Conservation (phyloP, 2,113 vertebrate genomes). For the Melanotaenia duboulayi region DNA sequence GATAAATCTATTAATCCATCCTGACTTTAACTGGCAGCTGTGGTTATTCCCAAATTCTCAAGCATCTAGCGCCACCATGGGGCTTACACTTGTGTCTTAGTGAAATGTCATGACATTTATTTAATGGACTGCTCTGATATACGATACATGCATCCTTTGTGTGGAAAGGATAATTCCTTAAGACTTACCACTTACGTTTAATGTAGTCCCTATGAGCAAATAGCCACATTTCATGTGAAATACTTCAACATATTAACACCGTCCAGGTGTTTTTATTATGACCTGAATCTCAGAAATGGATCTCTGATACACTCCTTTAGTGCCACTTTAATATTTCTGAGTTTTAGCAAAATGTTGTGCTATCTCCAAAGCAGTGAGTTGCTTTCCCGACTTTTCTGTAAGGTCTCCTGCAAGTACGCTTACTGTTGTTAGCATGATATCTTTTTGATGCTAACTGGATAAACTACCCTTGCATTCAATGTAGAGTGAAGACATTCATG, state of each 20-base stretch:
- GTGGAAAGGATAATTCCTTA: neutral
- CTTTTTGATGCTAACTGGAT: too few species aligned
- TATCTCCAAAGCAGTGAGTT: too few species aligned
- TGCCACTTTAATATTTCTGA: too few species aligned
- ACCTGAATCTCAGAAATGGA: too few species aligned
- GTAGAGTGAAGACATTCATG: too few species aligned
- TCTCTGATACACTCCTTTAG: too few species aligned
- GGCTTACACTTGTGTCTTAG: neutral
- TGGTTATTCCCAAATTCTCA: constrained; percentile 6
- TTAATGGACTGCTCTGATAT: neutral
- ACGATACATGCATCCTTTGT: neutral
- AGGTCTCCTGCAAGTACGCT: too few species aligned
- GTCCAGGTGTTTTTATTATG: neutral
- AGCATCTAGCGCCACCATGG: neutral
- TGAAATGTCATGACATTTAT: constrained; percentile 29
- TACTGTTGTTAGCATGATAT: too few species aligned
- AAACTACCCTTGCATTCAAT: too few species aligned
- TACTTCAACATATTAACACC: too few species aligned
- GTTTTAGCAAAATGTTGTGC: too few species aligned
- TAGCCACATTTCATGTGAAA: neutral
- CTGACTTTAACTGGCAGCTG: neutral
- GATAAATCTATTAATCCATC: neutral
- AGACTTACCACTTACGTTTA: neutral
- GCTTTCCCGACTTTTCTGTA: too few species aligned
- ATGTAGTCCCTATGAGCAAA: neutral